Percentiles rank a stretch among this genome's conserved stretches.
phyloP scores from a whole-genome alignment of 2,797 vertebrate genomes.

The Takifugu rubripes region DNA sequence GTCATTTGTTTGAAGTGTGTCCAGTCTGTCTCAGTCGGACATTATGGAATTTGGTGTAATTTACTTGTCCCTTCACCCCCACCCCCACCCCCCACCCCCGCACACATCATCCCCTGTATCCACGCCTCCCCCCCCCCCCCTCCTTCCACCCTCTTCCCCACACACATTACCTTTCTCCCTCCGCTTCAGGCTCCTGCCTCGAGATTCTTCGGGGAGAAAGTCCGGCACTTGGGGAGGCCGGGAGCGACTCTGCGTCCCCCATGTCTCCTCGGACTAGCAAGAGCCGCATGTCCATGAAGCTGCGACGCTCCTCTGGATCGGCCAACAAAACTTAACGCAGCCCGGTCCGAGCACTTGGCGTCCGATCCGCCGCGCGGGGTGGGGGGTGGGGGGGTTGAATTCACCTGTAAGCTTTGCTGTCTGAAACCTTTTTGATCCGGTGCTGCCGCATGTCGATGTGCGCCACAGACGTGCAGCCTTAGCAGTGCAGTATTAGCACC shows the following conservation, averaged over 20 bases:
- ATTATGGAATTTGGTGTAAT: constrained; percentile 22
- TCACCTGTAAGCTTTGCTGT: constrained; percentile 28
- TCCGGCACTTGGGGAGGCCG: constrained; percentile 78
- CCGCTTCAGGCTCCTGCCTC: constrained; percentile 86
- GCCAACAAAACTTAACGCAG: constrained; percentile 89
- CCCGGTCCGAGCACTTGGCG: neutral
- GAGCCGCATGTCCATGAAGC: constrained; percentile 98
- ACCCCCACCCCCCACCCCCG: constrained; percentile 13
- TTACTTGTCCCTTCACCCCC: constrained; percentile 35
- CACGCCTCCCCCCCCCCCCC: constrained; percentile 4
- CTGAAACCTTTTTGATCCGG: neutral
- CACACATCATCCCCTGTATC: constrained; percentile 34
- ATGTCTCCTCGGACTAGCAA: constrained; percentile 98
- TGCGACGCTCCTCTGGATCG: constrained; percentile 94
- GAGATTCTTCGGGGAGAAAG: constrained; percentile 89
- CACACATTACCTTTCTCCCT: constrained; percentile 15
- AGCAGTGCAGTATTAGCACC: constrained; percentile 35
- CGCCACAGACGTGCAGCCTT: constrained; percentile 3
- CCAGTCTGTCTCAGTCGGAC: constrained; percentile 15
- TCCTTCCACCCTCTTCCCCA: constrained; percentile 1
- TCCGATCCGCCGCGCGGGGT: neutral
- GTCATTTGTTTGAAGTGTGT: constrained; percentile 9
- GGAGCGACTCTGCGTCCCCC: constrained; percentile 91
- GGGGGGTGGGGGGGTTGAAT: constrained; percentile 15
- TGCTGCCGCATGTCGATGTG: constrained; percentile 24